Evolutionary conservation across 2,888 invertebrate genomes (phyloP).

Genomic region (Caenorhabditis sinica): DNA sequence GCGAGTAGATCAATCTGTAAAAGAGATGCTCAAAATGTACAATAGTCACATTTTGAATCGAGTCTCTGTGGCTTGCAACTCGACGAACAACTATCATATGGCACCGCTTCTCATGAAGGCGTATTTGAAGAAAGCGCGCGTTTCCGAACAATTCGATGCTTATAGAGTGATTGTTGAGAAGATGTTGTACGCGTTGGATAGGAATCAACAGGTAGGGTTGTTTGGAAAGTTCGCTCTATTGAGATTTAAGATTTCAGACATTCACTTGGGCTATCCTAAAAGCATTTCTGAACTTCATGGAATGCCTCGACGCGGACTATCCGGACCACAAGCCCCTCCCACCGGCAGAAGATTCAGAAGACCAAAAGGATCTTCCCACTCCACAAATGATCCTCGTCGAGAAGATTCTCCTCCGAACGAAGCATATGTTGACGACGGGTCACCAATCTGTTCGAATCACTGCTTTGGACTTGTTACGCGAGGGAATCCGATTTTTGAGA

Average conservation of each 20-base stretch:
- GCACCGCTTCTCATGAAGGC: conserved; percentile 69
- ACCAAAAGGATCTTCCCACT: conserved; percentile 39
- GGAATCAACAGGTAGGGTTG: conserved; percentile 60
- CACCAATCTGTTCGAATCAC: conserved; percentile 58
- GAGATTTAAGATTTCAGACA: conserved; percentile 13
- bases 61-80: conserved; percentile 44
- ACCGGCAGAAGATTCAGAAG: conserved; percentile 37
- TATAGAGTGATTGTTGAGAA: conserved; percentile 63
- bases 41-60: conserved; percentile 45
- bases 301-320: conserved; percentile 67
- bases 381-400: conserved; percentile 40
- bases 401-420: conserved; percentile 66
- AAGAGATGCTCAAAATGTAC: conserved; percentile 15
- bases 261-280: conserved; percentile 62
- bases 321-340: conserved; percentile 48
- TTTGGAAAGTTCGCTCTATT: background rate
- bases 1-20: background rate
- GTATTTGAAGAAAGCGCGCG: conserved; percentile 59
- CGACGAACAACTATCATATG: conserved; percentile 45
- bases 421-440: conserved; percentile 68
- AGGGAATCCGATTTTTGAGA: conserved; percentile 50
- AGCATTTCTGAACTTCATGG: conserved; percentile 66
- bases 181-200: conserved; percentile 69
- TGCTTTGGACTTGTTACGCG: conserved; percentile 37
- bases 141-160: conserved; percentile 61